phyloP scores from a whole-genome alignment of 2,888 invertebrate genomes.

The Zeuzera pyrina region DNA sequence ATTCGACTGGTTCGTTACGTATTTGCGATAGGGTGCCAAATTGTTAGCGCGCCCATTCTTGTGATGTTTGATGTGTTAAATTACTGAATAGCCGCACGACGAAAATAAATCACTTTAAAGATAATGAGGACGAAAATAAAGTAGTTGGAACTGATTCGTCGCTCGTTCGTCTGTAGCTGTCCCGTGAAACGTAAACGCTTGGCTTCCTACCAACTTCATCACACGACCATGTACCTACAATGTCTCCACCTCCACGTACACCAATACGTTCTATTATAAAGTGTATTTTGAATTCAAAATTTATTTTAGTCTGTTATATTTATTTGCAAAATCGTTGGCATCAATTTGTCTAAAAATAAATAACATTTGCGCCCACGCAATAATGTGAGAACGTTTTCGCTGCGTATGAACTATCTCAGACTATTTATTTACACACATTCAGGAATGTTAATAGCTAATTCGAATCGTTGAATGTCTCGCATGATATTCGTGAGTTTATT shows the following conservation, averaged over 20 bases:
- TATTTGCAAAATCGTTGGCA: slow-evolving; percentile 20
- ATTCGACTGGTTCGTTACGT: slow-evolving; percentile 28
- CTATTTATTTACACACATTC: slow-evolving; percentile 39
- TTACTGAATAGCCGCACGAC: slow-evolving; percentile 40
- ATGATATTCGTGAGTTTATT: slow-evolving; percentile 3
- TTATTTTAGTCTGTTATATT: slow-evolving; percentile 18
- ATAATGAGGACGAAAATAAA: slow-evolving; percentile 71
- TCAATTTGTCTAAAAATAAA: slow-evolving; percentile 28
- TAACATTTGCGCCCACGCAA: slow-evolving; percentile 30
- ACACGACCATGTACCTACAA: slow-evolving; percentile 30
- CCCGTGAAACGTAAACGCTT: slow-evolving; percentile 35
- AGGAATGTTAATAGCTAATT: slow-evolving; percentile 29
- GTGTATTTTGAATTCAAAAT: slow-evolving; percentile 19
- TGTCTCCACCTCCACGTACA: slow-evolving; percentile 28
- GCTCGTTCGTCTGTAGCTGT: slow-evolving; percentile 49
- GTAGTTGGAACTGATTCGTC: slow-evolving; percentile 56
- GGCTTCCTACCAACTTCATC: slow-evolving; percentile 57
- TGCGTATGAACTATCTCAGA: slow-evolving; percentile 46
- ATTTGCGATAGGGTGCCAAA: slow-evolving; percentile 33
- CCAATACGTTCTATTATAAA: not conserved
- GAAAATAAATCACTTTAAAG: slow-evolving; percentile 66
- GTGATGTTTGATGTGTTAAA: slow-evolving; percentile 38
- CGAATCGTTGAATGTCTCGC: slow-evolving; percentile 23
- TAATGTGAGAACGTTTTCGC: slow-evolving; percentile 42
- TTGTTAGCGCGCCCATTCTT: slow-evolving; percentile 56